These are phyloP conservation scores for Anarsia innoxiella DNA, from an alignment of 2,888 invertebrate species.

Conservation along the genomic window DNA sequence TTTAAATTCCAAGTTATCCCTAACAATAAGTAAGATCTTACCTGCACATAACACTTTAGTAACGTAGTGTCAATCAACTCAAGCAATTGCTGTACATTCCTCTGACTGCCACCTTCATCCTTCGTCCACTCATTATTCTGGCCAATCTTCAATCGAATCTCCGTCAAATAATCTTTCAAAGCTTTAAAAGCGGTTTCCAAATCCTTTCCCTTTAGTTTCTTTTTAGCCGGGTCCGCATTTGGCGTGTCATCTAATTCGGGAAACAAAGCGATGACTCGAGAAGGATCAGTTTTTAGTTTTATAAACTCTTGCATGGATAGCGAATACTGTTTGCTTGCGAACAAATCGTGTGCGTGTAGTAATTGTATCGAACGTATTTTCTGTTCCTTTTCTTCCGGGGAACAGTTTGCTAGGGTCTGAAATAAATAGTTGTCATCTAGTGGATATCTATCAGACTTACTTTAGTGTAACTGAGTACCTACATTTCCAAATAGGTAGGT, in stretches of 20 bases:
- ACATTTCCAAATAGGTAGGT: too few species aligned
- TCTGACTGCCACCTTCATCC: constrained; percentile 30
- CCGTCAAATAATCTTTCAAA: constrained; percentile 91
- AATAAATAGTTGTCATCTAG: too few species aligned
- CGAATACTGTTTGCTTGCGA: constrained; percentile 89
- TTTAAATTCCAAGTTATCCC: too few species aligned
- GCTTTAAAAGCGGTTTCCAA: constrained; percentile 91
- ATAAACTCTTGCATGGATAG: constrained; percentile 95
- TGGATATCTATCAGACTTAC: too few species aligned
- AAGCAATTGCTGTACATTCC: constrained; percentile 64
- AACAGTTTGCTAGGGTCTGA: constrained; percentile 88
- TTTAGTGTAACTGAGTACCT: too few species aligned
- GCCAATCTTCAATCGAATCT: constrained; percentile 78
- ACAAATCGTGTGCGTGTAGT: constrained; percentile 92
- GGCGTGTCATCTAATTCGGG: constrained; percentile 85
- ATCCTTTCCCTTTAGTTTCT: constrained; percentile 85
- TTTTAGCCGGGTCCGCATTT: constrained; percentile 29
- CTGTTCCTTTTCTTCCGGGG: constrained; percentile 85
- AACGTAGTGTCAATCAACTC: constrained; percentile 98
- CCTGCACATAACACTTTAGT: constrained; percentile 96
- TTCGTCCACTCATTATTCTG: constrained; percentile 38
- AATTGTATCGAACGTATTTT: constrained; percentile 92
- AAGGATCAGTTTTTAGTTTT: constrained; percentile 93
- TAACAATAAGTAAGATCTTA: too few species aligned
- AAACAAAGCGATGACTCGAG: constrained; percentile 95